Evolutionary conservation across 1,140 invertebrate genomes (phyloP).

Genomic region (Trissolcus basalis): DNA sequence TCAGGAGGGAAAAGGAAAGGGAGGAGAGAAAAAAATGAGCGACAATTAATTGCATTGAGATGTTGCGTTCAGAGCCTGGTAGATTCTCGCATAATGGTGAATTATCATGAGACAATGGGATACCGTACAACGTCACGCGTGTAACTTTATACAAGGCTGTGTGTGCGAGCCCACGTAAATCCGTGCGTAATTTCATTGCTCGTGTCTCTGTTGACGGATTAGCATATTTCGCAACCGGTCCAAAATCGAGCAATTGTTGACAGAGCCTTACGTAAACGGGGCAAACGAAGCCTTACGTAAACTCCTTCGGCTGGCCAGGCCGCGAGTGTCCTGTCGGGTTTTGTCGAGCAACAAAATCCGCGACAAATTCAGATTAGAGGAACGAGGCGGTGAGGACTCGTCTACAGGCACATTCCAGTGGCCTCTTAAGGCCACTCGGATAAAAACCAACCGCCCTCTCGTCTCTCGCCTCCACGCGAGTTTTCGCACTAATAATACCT

Average conservation of each 20-base stretch:
- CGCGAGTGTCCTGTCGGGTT: no score
- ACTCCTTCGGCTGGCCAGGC: no score
- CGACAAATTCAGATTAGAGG: constrained; percentile 20
- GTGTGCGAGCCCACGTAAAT: constrained; percentile 33
- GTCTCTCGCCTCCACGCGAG: constrained; percentile 45
- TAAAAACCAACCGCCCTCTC: constrained; percentile 51
- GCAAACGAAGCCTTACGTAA: constrained; percentile 16
- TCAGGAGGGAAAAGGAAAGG: no score
- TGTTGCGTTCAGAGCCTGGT: not conserved
- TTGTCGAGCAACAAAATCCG: constrained; percentile 11
- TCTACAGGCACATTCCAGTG: constrained; percentile 22
- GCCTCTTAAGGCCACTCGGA: constrained; percentile 39
- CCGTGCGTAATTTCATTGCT: constrained; percentile 18
- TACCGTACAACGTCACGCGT: constrained; percentile 32
- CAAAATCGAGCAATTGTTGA: no score
- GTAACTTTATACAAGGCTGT: constrained; percentile 34
- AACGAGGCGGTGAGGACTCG: constrained; percentile 9
- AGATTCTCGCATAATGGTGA: constrained; percentile 12
- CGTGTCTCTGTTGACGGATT: constrained; percentile 16
- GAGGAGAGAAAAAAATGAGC: no score
- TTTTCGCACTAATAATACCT: constrained; percentile 56
- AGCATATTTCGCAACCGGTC: constrained; percentile 10
- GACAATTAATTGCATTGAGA: not conserved
- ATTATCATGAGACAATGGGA: constrained; percentile 37
- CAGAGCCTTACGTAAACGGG: no score